These are phyloP conservation scores for Heliconius aoede DNA, from an alignment of 2,888 invertebrate genomes.

Conservation along the genomic window DNA sequence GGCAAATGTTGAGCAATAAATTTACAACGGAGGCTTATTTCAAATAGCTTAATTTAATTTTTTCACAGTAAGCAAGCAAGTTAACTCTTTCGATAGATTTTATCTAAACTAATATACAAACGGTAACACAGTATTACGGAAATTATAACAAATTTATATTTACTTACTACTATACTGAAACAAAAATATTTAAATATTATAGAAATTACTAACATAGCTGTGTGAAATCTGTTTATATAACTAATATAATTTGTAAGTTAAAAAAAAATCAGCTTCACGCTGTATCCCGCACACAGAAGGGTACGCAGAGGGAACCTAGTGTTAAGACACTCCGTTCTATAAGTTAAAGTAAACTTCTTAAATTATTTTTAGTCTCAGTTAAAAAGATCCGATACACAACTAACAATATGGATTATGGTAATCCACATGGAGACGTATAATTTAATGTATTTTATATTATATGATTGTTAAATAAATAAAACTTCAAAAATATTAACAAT, in stretches of 20 bases:
- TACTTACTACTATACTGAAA: neutral
- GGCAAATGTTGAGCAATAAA: conserved; percentile 42
- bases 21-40: conserved; percentile 37
- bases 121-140: neutral
- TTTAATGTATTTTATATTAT: too few relatives aligned
- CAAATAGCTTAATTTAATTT: conserved; percentile 32
- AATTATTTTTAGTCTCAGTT: neutral
- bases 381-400: too few relatives aligned
- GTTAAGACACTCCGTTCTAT: too few relatives aligned
- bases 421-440: too few relatives aligned
- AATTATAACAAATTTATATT: neutral
- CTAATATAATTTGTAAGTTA: too few relatives aligned
- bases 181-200: neutral
- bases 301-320: too few relatives aligned
- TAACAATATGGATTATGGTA: too few relatives aligned
- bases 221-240: neutral
- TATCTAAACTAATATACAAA: neutral
- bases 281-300: too few relatives aligned
- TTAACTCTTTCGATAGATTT: conserved; percentile 11
- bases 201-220: neutral
- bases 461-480: too few relatives aligned
- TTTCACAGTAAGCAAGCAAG: conserved; percentile 13
- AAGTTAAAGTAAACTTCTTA: neutral
- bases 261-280: too few relatives aligned
- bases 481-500: too few relatives aligned